Conservation (phyloP, 2,888 invertebrate genomes). For the Eupithecia abbreviata region DNA sequence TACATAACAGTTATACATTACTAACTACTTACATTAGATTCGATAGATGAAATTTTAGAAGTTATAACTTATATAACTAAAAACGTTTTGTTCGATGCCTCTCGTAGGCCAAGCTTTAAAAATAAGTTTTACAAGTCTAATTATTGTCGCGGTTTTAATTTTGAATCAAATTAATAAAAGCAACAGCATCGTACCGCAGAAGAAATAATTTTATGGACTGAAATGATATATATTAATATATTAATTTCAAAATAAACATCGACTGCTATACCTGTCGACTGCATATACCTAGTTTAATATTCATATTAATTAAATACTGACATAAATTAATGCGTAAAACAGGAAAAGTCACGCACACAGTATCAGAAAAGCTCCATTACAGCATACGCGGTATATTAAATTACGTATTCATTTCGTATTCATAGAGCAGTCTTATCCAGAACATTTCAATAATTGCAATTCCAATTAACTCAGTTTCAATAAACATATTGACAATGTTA, state of each 20-base stretch:
- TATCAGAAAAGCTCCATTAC: slow-evolving; percentile 14
- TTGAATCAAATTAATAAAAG: slow-evolving; percentile 1
- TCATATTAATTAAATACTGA: not conserved
- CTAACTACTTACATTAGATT: slow-evolving; percentile 23
- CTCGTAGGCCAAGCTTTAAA: slow-evolving; percentile 35
- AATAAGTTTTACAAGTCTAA: slow-evolving; percentile 63
- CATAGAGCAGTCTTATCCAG: slow-evolving; percentile 63
- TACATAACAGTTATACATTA: slow-evolving; percentile 3
- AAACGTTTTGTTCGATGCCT: slow-evolving; percentile 28
- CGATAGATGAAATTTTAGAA: slow-evolving; percentile 18
- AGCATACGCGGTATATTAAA: slow-evolving; percentile 44
- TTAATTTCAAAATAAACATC: not conserved
- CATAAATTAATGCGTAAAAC: slow-evolving; percentile 14
- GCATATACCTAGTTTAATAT: not conserved
- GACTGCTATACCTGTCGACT: not conserved
- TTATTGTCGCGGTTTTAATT: slow-evolving; percentile 75
- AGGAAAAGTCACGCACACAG: slow-evolving; percentile 21
- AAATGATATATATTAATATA: too few relatives aligned
- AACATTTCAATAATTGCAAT: slow-evolving; percentile 51
- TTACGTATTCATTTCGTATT: slow-evolving; percentile 67
- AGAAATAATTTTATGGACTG: not conserved
- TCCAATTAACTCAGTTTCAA: slow-evolving; percentile 48
- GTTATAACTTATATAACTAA: slow-evolving; percentile 12
- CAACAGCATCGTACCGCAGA: not conserved
- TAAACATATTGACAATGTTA: slow-evolving; percentile 42